phyloP scores from a whole-genome alignment of 2,888 invertebrate genomes.

The Caenorhabditis sp. region DNA sequence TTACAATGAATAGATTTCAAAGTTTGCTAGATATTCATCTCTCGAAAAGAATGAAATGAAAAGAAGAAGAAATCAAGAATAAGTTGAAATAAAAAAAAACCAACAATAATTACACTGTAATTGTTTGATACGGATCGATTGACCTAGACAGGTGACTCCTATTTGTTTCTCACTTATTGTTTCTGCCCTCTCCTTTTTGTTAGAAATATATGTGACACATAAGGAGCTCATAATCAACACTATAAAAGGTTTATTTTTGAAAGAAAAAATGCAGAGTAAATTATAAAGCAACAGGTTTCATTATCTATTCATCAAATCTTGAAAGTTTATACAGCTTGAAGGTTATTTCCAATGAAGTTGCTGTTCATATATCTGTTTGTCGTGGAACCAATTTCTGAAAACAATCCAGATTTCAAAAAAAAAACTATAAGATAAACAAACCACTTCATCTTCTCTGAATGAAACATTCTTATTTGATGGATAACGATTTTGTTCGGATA shows the following conservation, averaged over 20 bases:
- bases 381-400: conserved; percentile 34
- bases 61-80: background rate
- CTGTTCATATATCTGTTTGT: conserved; percentile 36
- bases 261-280: conserved; percentile 2
- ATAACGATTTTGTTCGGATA: conserved; percentile 33
- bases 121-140: background rate
- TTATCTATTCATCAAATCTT: conserved; percentile 39
- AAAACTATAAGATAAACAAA: background rate
- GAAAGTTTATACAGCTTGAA: conserved; percentile 2
- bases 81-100: background rate
- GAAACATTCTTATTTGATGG: conserved; percentile 39
- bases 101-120: background rate
- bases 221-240: no score
- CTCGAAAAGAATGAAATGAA: background rate
- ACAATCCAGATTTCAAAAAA: conserved; percentile 2
- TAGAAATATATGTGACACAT: no score
- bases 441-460: conserved; percentile 34
- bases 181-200: no score
- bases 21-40: no score
- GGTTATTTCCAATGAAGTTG: background rate
- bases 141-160: background rate
- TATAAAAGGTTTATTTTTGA: no score
- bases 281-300: conserved; percentile 16
- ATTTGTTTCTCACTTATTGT: background rate
- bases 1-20: no score